Evolutionary conservation across 2,113 vertebrate genomes (phyloP).

Genomic region (Prionailurus bengalensis): DNA sequence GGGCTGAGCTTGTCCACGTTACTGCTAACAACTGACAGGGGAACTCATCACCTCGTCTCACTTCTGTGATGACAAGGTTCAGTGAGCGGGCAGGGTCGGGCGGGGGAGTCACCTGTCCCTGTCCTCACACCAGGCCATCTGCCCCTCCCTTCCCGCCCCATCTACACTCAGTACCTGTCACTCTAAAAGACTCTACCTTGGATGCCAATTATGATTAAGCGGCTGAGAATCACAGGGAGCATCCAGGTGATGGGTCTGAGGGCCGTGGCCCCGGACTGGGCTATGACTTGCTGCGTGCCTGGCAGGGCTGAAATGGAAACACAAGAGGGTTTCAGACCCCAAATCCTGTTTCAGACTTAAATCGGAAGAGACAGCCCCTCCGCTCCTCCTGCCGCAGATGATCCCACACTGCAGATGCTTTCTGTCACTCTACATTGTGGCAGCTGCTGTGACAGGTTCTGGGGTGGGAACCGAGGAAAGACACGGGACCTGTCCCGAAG

Average conservation of each 20-base stretch:
- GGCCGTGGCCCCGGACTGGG: fast-evolving
- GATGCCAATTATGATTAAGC: fast-evolving
- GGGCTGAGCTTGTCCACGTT: background rate
- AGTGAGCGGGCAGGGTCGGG: fast-evolving
- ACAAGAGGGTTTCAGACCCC: too few species aligned
- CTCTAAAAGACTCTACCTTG: fast-evolving
- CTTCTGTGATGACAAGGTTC: background rate
- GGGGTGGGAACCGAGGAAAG: background rate
- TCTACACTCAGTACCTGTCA: background rate
- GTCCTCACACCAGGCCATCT: background rate
- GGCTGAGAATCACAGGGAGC: fast-evolving
- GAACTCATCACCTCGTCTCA: background rate
- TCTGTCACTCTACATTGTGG: fast-evolving
- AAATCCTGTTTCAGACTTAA: too few species aligned
- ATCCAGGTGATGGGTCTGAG: fast-evolving
- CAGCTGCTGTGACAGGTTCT: fast-evolving
- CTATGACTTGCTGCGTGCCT: fast-evolving
- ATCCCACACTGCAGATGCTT: fast-evolving
- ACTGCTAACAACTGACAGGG: fast-evolving
- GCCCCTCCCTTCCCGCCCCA: too few species aligned
- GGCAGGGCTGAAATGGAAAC: background rate
- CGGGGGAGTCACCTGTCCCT: fast-evolving
- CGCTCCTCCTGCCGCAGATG: background rate
- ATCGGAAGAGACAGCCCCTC: background rate
- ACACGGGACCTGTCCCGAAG: background rate